phyloP scores from a whole-genome alignment of 1,140 invertebrate species.

The Drosophila yakuba region DNA sequence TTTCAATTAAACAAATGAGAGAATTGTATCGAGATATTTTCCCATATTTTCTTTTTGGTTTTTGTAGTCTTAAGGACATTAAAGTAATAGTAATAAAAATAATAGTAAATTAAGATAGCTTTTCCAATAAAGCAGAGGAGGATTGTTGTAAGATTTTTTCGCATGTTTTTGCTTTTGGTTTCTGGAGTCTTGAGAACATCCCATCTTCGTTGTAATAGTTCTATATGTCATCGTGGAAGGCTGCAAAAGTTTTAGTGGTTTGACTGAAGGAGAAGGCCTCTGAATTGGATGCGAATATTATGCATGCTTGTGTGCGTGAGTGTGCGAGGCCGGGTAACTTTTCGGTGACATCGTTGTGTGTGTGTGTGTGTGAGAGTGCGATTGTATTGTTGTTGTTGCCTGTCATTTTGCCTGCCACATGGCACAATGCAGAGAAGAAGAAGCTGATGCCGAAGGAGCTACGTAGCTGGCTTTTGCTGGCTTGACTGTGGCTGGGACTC shows the following conservation, averaged over 20 bases:
- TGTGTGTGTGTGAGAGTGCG: constrained; percentile 36
- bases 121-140: no score
- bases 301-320: constrained; percentile 10
- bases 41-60: no score
- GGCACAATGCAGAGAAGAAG: constrained; percentile 48
- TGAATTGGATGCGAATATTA: constrained; percentile 32
- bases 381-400: constrained; percentile 33
- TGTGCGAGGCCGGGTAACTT: constrained; percentile 38
- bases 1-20: background rate
- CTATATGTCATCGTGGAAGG: constrained; percentile 1
- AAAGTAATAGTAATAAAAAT: no score
- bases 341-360: constrained; percentile 66
- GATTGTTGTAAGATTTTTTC: background rate
- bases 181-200: background rate
- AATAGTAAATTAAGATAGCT: no score
- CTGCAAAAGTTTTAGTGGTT: constrained; percentile 40
- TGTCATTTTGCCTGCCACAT: constrained; percentile 57
- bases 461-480: constrained; percentile 43
- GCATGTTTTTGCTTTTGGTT: background rate
- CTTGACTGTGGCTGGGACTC: constrained; percentile 48
- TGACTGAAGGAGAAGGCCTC: constrained; percentile 24
- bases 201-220: constrained; percentile 1
- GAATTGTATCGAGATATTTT: background rate
- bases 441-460: constrained; percentile 12
- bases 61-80: no score